These are phyloP conservation scores for Crotalus tigris DNA, from an alignment of 2,113 vertebrate genomes.

Conservation along the genomic window DNA sequence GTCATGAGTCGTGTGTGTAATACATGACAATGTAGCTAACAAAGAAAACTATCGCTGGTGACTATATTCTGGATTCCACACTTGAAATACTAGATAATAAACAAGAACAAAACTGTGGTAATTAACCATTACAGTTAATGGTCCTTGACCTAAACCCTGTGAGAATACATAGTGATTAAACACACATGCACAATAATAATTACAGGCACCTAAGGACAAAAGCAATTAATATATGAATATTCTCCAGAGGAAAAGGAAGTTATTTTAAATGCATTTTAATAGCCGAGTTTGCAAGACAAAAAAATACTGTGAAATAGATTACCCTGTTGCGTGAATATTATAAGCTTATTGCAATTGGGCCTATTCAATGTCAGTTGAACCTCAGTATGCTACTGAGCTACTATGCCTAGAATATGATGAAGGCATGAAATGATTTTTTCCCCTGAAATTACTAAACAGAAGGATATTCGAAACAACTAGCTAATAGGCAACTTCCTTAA, in stretches of 20 bases:
- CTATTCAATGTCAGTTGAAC: neutral
- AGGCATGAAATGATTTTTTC: neutral
- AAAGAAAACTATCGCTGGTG: conserved; percentile 54
- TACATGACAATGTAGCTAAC: conserved; percentile 45
- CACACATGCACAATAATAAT: conserved; percentile 79
- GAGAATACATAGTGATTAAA: conserved; percentile 74
- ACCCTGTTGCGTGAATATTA: neutral
- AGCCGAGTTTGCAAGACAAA: neutral
- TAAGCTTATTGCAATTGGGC: neutral
- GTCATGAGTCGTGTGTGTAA: neutral
- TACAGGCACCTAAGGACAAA: conserved; percentile 75
- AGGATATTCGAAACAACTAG: neutral
- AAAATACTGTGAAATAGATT: neutral
- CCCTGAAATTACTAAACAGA: neutral
- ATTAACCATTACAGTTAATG: conserved; percentile 72
- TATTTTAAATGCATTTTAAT: conserved; percentile 53
- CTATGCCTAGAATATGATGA: neutral
- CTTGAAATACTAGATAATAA: conserved; percentile 63
- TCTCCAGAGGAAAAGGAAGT: conserved; percentile 57
- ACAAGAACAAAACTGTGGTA: conserved; percentile 55
- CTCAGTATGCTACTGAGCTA: neutral
- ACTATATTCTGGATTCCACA: conserved; percentile 53
- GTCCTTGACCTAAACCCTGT: conserved; percentile 63
- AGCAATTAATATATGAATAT: conserved; percentile 71
- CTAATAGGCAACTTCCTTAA: neutral